Percentiles rank a stretch among this genome's conserved stretches.
Conservation (phyloP, 1,140 invertebrate genomes). For the Ephestia elutella region DNA sequence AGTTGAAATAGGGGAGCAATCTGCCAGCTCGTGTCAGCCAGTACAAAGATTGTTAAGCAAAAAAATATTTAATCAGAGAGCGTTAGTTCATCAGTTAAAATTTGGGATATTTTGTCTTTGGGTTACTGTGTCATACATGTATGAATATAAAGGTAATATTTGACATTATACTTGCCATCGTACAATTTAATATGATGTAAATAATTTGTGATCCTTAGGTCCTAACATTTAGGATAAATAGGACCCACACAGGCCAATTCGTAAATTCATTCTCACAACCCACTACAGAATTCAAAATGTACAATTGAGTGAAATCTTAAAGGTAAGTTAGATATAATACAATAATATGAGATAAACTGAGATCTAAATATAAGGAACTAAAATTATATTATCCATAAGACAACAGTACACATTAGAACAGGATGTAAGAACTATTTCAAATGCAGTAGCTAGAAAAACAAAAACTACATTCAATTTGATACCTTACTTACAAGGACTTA, state of each 20-base stretch:
- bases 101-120: too few relatives aligned
- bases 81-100: too few relatives aligned
- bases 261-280: slow-evolving; percentile 64
- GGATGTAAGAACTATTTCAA: too few relatives aligned
- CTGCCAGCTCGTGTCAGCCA: too few relatives aligned
- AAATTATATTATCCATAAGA: slow-evolving; percentile 20
- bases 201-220: neutral
- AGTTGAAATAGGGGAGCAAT: too few relatives aligned
- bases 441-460: too few relatives aligned
- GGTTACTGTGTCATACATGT: too few relatives aligned
- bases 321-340: slow-evolving; percentile 25
- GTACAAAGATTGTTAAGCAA: too few relatives aligned
- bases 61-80: too few relatives aligned
- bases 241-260: neutral
- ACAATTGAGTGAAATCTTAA: slow-evolving; percentile 30
- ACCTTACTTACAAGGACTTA: neutral
- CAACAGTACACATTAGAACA: neutral
- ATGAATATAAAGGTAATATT: too few relatives aligned
- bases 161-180: neutral
- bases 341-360: slow-evolving; percentile 52
- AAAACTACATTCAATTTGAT: neutral
- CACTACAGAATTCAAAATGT: slow-evolving; percentile 49
- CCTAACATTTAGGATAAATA: neutral
- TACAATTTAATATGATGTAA: neutral
- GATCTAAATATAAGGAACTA: slow-evolving; percentile 62